phyloP scores from a whole-genome alignment of 2,888 invertebrate genomes.

The Drosophila pseudotalamancana region DNA sequence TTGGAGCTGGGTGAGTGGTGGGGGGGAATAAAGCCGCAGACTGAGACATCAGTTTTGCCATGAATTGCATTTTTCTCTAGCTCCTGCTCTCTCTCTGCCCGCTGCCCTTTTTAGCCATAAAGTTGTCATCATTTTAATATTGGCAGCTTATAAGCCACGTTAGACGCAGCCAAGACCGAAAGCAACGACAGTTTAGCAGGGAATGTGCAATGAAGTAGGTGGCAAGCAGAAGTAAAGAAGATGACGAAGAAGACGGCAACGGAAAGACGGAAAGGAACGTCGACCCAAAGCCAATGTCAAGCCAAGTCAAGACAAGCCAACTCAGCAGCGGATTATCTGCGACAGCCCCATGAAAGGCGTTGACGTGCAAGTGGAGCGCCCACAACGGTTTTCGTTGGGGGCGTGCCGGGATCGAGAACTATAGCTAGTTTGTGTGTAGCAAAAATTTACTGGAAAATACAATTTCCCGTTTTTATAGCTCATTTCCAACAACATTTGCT shows the following conservation, averaged over 20 bases:
- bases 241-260: not conserved
- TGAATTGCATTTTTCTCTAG: constrained; percentile 73
- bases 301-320: constrained; percentile 80
- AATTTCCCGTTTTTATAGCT: constrained; percentile 79
- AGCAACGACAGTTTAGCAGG: constrained; percentile 13
- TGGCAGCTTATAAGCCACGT: constrained; percentile 80
- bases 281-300: constrained; percentile 78
- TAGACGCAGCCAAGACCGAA: constrained; percentile 52
- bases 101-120: constrained; percentile 43
- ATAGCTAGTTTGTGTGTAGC: constrained; percentile 74
- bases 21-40: constrained; percentile 51
- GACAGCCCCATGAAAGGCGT: constrained; percentile 71
- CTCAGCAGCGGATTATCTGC: constrained; percentile 78
- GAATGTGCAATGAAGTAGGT: constrained; percentile 14
- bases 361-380: constrained; percentile 54
- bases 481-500: constrained; percentile 79
- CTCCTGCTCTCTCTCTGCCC: constrained; percentile 13
- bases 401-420: constrained; percentile 29
- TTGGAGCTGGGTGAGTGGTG: not conserved
- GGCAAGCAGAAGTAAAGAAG: not conserved
- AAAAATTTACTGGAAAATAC: constrained; percentile 76
- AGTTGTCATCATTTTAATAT: constrained; percentile 80
- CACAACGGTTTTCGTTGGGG: not conserved
- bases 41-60: constrained; percentile 66
- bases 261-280: constrained; percentile 15